These are phyloP conservation scores for Salvelinus namaycush DNA, from an alignment of 2,113 vertebrate species.

Conservation along the genomic window DNA sequence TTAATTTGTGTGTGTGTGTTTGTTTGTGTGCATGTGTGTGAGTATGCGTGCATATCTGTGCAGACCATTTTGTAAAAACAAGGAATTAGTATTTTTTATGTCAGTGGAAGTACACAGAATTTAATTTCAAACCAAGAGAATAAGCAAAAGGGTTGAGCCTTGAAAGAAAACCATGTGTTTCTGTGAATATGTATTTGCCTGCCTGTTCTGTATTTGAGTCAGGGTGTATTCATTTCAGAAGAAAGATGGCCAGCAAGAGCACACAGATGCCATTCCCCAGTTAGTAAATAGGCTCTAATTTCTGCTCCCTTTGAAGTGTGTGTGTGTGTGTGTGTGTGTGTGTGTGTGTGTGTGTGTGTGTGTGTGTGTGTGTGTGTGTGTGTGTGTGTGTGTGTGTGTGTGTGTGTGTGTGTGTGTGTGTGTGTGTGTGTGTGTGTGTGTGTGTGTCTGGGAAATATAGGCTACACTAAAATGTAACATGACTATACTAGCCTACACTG, in stretches of 20 bases:
- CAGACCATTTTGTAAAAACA: not conserved
- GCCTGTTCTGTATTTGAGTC: constrained; percentile 74
- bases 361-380: constrained; percentile 6
- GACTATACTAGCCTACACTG: not conserved
- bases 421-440: not conserved
- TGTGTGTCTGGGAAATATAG: constrained; percentile 22
- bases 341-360: constrained; percentile 13
- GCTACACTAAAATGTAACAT: not conserved
- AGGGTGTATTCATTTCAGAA: constrained; percentile 68
- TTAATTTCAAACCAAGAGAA: not conserved
- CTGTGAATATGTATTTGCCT: constrained; percentile 59
- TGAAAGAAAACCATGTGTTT: constrained; percentile 62
- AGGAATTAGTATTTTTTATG: not conserved
- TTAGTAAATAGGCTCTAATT: constrained; percentile 75
- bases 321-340: constrained; percentile 51
- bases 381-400: not conserved
- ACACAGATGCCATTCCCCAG: constrained; percentile 67
- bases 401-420: too few species aligned
- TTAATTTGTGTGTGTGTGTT: constrained; percentile 15
- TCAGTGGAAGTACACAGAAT: too few species aligned
- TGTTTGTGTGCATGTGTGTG: constrained; percentile 6
- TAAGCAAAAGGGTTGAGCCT: not conserved
- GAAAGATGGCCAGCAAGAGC: constrained; percentile 56
- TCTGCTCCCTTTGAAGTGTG: constrained; percentile 68
- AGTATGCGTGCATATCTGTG: not conserved